Conservation (phyloP, 2,797 vertebrate genomes). For the Tauraco hartlaubi region DNA sequence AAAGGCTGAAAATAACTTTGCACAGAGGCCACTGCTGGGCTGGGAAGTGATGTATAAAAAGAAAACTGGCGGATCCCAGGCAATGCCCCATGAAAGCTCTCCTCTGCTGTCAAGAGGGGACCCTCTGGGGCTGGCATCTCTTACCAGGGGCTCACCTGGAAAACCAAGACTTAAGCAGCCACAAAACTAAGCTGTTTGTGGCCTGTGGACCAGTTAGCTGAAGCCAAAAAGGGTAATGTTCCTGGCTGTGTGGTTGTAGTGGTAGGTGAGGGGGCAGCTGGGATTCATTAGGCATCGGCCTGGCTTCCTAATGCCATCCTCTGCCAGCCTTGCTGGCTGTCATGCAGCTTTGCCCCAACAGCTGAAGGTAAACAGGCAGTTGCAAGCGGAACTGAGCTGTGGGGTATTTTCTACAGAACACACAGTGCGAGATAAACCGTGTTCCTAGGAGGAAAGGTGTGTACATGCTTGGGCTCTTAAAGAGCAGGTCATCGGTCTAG, state of each 20-base stretch:
- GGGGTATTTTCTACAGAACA: not conserved
- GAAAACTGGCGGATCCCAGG: not conserved
- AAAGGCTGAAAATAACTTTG: not conserved
- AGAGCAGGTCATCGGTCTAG: fast-evolving
- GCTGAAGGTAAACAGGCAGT: not conserved
- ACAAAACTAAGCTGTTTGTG: not conserved
- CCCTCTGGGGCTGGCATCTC: not conserved
- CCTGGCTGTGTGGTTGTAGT: not conserved
- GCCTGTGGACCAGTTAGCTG: not conserved
- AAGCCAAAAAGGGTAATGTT: not conserved
- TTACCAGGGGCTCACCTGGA: not conserved
- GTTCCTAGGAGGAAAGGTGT: not conserved
- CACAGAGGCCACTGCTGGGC: not conserved
- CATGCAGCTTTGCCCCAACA: not conserved
- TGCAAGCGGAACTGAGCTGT: not conserved
- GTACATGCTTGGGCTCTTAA: not conserved
- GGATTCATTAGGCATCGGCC: not conserved
- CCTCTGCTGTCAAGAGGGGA: not conserved
- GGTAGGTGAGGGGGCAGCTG: not conserved
- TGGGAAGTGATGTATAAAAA: not conserved
- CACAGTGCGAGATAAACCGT: not conserved
- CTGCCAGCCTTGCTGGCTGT: not conserved
- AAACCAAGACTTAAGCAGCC: not conserved
- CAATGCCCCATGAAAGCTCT: not conserved
- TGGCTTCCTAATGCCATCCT: not conserved